Evolutionary conservation across 92 coral and sea anemone species (phyloP), one percentile per base, ranked within the genome.

Genomic region (Phenganax subtilis): DNA sequence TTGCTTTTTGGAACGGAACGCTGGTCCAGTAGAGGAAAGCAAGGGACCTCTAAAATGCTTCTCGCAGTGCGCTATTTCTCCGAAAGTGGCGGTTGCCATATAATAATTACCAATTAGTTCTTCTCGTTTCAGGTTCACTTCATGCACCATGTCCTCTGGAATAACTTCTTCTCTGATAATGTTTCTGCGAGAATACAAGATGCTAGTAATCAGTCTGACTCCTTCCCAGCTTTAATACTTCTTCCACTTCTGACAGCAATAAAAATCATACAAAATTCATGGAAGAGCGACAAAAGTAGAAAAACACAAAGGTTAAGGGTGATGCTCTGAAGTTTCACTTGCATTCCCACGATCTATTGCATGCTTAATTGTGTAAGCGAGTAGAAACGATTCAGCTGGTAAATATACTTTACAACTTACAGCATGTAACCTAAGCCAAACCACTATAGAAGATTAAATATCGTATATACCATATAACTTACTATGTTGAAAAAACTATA

Each of bases 101-200:
- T 1, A 69, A 60, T 59, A 71, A 77, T 16, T 77, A 92, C 98
- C 98, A 56, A 94, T 88, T 12, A 94, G 86, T 30, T 94, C 98
- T 52, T 92, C 92, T 75, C 96, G 81, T 54, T 85, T 71, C 52
- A 80, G 84, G 56, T 80, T 88, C 54, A 96, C 92, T 77, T 90
- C 98, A 44, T 85, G 84, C 10, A 94, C 89, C 97, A 94, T 90
- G 70, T 94, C 96, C 58, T 92, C 97, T 14, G 98, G 98, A 57
- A 92, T 90, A 27, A 87, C 90, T 20, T 88, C 91, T 83, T 94
- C 98, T 67, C 82, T 86, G 44, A 94, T 89, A 10, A 59, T 59
- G 62, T 82, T 85, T 61, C 97, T 92, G 68, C 28, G 60, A 72
- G 56, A 30, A 10, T 54, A 77, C 27, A 16, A 69, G n/a, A 37